phyloP scores from a whole-genome alignment of 2,113 vertebrate genomes.

The Lonchura striata region DNA sequence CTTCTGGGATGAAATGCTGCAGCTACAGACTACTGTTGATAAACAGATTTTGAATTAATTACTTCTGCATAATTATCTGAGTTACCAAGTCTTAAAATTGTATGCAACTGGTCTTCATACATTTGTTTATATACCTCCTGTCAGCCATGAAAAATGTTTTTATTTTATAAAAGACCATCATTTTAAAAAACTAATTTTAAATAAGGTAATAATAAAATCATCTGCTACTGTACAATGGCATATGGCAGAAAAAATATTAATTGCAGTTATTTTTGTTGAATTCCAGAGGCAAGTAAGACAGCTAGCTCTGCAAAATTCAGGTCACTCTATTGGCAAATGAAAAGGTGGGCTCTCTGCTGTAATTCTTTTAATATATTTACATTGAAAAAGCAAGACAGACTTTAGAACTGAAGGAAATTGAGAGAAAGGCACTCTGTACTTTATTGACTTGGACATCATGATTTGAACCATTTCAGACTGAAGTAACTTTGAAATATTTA shows the following conservation, averaged over 20 bases:
- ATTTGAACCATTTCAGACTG: neutral
- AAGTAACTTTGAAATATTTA: too few relatives aligned
- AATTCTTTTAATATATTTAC: neutral
- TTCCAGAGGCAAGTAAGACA: constrained; percentile 24
- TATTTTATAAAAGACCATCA: constrained; percentile 10
- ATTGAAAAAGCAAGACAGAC: neutral
- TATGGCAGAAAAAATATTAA: constrained; percentile 40
- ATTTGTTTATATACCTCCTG: constrained; percentile 42
- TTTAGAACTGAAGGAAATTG: neutral
- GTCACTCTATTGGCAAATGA: neutral
- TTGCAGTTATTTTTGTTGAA: constrained; percentile 38
- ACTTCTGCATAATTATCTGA: constrained; percentile 78
- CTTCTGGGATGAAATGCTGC: constrained; percentile 70
- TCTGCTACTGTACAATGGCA: constrained; percentile 6
- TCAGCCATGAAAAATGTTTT: constrained; percentile 18
- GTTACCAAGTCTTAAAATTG: constrained; percentile 63
- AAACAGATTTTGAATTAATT: constrained; percentile 83
- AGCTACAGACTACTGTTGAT: constrained; percentile 75
- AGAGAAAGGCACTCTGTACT: neutral
- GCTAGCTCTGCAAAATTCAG: constrained; percentile 33
- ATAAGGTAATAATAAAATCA: constrained; percentile 48
- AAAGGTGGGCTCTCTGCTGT: neutral
- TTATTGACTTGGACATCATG: neutral
- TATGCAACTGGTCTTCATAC: constrained; percentile 59
- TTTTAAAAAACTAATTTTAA: constrained; percentile 30